Percentiles rank a stretch among this genome's conserved stretches.
Evolutionary conservation across 2,888 invertebrate genomes (phyloP).

Genomic region (Boloria euphrosyne): DNA sequence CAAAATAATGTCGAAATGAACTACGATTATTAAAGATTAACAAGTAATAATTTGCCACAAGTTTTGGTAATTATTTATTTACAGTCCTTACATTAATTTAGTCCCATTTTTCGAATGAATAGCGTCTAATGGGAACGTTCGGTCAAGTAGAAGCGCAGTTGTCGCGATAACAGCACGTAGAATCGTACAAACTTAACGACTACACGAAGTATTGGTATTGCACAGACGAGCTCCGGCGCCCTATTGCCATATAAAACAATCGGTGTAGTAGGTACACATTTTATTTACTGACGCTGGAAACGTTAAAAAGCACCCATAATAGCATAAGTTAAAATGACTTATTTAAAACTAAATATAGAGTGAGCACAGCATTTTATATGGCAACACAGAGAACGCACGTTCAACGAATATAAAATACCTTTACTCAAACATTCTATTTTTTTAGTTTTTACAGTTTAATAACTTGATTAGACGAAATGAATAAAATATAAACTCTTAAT

Average conservation of each 20-base stretch:
- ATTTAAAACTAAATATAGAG: too few relatives aligned
- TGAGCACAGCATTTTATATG: too few relatives aligned
- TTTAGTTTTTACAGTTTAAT: background rate
- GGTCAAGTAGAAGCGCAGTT: too few relatives aligned
- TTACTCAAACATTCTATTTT: conserved; percentile 1
- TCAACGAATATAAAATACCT: background rate
- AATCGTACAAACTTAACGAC: conserved; percentile 70
- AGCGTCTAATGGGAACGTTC: conserved; percentile 30
- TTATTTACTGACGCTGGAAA: too few relatives aligned
- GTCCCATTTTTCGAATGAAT: conserved; percentile 78
- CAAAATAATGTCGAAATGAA: conserved; percentile 69
- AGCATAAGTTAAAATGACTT: too few relatives aligned
- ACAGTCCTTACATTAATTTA: conserved; percentile 79
- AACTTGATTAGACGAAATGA: conserved; percentile 9
- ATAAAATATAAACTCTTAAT: conserved; percentile 8
- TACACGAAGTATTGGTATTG: background rate
- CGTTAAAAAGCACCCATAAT: too few relatives aligned
- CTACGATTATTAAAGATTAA: conserved; percentile 69
- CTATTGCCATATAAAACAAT: conserved; percentile 1
- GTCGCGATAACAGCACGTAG: conserved; percentile 56
- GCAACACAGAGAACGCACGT: background rate
- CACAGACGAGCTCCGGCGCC: too few relatives aligned
- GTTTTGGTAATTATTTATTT: conserved; percentile 73
- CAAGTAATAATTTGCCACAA: conserved; percentile 81
- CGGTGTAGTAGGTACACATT: too few relatives aligned